Conservation (phyloP, 37 sponge, comb jelly and placozoan species). For the Hormiphora californensis region DNA sequence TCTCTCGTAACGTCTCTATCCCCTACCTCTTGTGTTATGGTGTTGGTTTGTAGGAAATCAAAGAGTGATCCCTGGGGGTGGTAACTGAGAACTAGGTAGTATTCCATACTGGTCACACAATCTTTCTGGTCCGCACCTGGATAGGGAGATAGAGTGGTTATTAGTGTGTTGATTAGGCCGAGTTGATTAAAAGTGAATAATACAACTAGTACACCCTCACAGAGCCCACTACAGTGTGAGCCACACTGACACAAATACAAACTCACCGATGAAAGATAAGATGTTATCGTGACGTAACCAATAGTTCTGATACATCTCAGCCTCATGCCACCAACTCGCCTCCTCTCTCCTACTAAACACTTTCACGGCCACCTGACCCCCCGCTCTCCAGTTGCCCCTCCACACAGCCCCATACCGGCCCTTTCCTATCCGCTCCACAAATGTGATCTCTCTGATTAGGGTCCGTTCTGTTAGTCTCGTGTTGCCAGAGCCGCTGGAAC, state of each 20-base stretch:
- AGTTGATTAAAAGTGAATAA: neutral
- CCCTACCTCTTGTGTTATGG: too few relatives aligned
- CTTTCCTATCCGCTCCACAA: constrained; percentile 29
- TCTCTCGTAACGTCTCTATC: too few relatives aligned
- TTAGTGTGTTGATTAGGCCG: neutral
- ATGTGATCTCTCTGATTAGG: constrained; percentile 48
- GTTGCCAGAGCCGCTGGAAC: constrained; percentile 44
- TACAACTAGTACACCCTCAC: too few relatives aligned
- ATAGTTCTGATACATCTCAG: constrained; percentile 50
- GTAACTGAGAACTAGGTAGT: constrained; percentile 19
- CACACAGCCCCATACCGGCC: constrained; percentile 37
- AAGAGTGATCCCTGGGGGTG: constrained; percentile 18
- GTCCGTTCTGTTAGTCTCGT: constrained; percentile 11
- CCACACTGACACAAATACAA: too few relatives aligned
- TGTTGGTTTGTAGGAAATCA: constrained; percentile 47
- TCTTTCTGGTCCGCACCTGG: constrained; percentile 33
- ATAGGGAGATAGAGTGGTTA: neutral
- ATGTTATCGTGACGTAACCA: constrained; percentile 47
- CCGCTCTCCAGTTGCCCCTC: constrained; percentile 20
- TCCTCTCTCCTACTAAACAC: constrained; percentile 26
- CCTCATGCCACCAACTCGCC: constrained; percentile 50
- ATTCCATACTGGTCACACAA: constrained; percentile 38
- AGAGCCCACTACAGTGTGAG: too few relatives aligned
- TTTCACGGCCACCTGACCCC: constrained; percentile 32
- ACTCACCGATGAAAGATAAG: constrained; percentile 46